These are phyloP conservation scores for Maconellicoccus hirsutus DNA, from an alignment of 1,140 invertebrate species.

Conservation along the genomic window DNA sequence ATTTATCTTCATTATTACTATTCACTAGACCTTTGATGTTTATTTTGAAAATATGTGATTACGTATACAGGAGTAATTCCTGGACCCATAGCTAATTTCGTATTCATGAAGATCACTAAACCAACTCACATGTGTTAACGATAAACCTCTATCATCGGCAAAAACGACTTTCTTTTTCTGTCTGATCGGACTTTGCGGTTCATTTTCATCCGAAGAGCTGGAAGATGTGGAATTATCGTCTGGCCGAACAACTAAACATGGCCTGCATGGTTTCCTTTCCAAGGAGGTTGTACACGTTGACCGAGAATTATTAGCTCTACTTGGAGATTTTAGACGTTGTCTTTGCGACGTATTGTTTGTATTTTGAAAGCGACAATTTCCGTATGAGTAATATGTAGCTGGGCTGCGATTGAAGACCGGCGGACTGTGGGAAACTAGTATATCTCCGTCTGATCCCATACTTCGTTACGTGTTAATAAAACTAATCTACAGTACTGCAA, in stretches of 20 bases:
- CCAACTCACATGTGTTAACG: conserved; percentile 57
- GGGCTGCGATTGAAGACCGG: conserved; percentile 45
- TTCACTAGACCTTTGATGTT: too few relatives aligned
- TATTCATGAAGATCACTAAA: background rate
- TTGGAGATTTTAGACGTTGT: background rate
- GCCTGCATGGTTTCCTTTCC: conserved; percentile 35
- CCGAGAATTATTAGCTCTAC: conserved; percentile 33
- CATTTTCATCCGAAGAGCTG: conserved; percentile 27
- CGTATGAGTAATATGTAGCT: background rate
- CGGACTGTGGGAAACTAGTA: conserved; percentile 54
- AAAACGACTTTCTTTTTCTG: conserved; percentile 82
- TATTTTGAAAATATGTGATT: too few relatives aligned
- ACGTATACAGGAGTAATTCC: too few relatives aligned
- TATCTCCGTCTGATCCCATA: conserved; percentile 24
- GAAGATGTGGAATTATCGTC: conserved; percentile 26
- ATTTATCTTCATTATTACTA: too few relatives aligned
- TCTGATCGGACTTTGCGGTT: conserved; percentile 35
- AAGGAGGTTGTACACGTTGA: background rate
- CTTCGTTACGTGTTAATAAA: background rate
- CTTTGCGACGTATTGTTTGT: background rate
- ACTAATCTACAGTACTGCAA: background rate
- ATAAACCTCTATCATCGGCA: conserved; percentile 79
- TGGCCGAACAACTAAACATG: conserved; percentile 37
- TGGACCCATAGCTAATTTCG: too few relatives aligned
- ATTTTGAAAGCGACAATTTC: background rate